Base-by-base conservation (phyloP, 2,888 invertebrate genomes). In the Cylloceria caligata region DNA sequence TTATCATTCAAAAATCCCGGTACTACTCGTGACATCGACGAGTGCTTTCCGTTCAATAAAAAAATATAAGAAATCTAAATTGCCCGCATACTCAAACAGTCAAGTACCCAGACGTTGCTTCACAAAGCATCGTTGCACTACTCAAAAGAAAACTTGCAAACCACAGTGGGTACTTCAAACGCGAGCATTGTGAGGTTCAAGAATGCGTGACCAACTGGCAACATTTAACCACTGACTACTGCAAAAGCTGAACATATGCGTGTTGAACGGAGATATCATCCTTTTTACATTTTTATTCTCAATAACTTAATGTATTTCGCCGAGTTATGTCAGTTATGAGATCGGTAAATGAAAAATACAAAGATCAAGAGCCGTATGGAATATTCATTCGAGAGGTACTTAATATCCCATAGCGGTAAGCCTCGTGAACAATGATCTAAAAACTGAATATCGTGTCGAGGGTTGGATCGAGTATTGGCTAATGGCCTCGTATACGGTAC, bases 341-440 rank as follows among this genome's bases (percentile, higher is more conserved):
- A 19, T 9, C 39, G 13, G 39, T 19, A 24, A 60, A 34, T 21
- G 34, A n/a, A n/a, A 7, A 2, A 19, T 16, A 49, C 19, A 7
- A 21, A 13, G 49, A 34, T 67, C 24, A 24, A 42, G n/a, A 27
- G 9, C 39, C 16, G 19, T 1, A 11, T 4, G 11, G 42, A 87
- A 87, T 84, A 82, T 92, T 89, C 91, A 91, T 92, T 92, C 89
- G 89, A 89, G 88, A 85, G 86, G 86, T 87, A 89, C 89, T 91
- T 91, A 89, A 91, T n/a, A n/a, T 91, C 89, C 87, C 84, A 85
- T 16, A 49, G 36, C 39, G 16, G 39, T 4, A 11, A 34, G 19
- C 19, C 57, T 30, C 19, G 19, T 30, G 19, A 57, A 55, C 55
- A 57, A 71, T 13, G 57, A 45, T 30, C 45, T 45, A 3, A 19